Conservation (phyloP, 30 jellyfish, hydroid and myxozoan genomes). For the Morbakka virulenta region DNA sequence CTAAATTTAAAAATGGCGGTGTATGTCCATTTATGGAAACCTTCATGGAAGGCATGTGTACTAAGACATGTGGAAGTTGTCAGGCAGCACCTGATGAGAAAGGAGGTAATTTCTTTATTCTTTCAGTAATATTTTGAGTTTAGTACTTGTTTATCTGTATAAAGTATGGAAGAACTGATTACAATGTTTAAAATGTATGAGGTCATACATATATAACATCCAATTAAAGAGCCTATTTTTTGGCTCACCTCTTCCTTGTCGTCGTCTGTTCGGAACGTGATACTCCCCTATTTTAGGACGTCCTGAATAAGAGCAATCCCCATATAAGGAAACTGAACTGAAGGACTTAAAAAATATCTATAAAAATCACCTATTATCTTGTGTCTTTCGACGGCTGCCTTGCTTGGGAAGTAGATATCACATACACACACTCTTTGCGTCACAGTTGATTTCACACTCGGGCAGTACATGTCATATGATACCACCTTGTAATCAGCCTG, state of each 20-base stretch:
- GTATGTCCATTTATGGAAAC: slow-evolving; percentile 89
- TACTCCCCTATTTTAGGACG: background rate
- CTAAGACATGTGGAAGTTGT: slow-evolving; percentile 86
- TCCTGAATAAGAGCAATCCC: too few relatives aligned
- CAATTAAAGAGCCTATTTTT: background rate
- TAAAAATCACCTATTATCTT: too few relatives aligned
- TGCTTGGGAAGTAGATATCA: too few relatives aligned
- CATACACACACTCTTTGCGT: too few relatives aligned
- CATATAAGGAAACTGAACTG: too few relatives aligned
- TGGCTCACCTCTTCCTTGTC: background rate
- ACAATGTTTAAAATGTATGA: slow-evolving; percentile 2
- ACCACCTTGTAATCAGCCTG: too few relatives aligned
- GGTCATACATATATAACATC: background rate
- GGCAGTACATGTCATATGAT: too few relatives aligned
- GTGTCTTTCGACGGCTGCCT: too few relatives aligned
- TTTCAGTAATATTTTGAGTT: too few relatives aligned
- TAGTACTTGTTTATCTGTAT: slow-evolving; percentile 25
- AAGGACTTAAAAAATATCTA: too few relatives aligned
- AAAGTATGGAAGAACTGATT: background rate
- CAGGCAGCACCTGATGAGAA: slow-evolving; percentile 15
- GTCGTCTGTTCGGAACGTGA: background rate
- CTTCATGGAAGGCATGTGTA: slow-evolving; percentile 90
- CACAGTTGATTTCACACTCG: too few relatives aligned
- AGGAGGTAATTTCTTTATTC: slow-evolving; percentile 22
- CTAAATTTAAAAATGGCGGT: slow-evolving; percentile 81